Percentiles rank a stretch among this genome's conserved stretches.
phyloP scores from a whole-genome alignment of 2,113 vertebrate species.

The Chaetops frenatus region DNA sequence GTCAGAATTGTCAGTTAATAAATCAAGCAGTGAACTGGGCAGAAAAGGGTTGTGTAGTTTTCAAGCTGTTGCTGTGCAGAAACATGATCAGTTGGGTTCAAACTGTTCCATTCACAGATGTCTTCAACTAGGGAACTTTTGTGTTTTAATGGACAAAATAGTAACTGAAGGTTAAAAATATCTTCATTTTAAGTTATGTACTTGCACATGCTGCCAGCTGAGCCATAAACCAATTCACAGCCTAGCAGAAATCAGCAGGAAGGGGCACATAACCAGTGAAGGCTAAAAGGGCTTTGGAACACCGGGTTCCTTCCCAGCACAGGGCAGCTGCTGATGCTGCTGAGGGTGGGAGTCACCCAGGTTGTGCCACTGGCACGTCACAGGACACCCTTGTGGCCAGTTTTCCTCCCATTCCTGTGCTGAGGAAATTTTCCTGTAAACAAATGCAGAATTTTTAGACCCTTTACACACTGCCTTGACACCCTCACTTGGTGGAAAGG shows the following conservation, averaged over 20 bases:
- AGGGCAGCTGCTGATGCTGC: background rate
- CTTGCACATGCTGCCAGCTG: background rate
- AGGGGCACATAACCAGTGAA: background rate
- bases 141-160: background rate
- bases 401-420: background rate
- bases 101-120: background rate
- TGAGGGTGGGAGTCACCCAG: background rate
- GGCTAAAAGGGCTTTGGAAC: background rate
- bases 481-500: background rate
- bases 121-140: background rate
- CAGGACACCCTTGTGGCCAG: background rate
- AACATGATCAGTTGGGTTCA: background rate
- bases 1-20: background rate
- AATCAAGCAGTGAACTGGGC: background rate
- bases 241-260: background rate
- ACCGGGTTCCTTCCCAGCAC: background rate
- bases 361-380: background rate
- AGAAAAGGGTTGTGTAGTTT: background rate
- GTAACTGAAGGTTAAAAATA: background rate
- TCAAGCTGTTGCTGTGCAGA: background rate
- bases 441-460: background rate
- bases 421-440: background rate
- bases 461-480: background rate
- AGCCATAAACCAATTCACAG: background rate
- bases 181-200: background rate